Percentiles rank a stretch among this genome's conserved stretches.
Evolutionary conservation across 2,888 invertebrate species (phyloP).

Genomic region (Ectropis crepuscularia): DNA sequence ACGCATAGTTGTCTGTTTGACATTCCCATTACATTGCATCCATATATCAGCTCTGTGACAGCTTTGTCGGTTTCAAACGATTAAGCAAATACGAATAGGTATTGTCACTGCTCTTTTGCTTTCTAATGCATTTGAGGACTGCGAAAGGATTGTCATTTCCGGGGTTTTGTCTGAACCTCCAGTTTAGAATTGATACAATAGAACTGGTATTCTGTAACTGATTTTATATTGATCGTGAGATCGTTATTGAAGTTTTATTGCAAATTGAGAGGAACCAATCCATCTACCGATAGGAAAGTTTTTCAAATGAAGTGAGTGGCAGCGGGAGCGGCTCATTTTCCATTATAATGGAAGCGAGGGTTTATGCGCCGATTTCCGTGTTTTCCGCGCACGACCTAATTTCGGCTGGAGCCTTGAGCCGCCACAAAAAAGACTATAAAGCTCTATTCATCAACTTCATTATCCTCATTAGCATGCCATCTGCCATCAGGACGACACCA

Average conservation of each 20-base stretch:
- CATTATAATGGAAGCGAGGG: conserved; percentile 21
- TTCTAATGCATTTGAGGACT: conserved; percentile 28
- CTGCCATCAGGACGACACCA: conserved; percentile 16
- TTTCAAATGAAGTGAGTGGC: background rate
- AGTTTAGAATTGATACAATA: conserved; percentile 6
- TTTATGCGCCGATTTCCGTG: conserved; percentile 32
- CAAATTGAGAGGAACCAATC: background rate
- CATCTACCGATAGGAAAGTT: background rate
- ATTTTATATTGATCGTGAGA: conserved; percentile 7
- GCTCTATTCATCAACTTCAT: conserved; percentile 36
- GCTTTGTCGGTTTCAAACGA: conserved; percentile 40
- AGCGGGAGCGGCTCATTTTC: conserved; percentile 22
- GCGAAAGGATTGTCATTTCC: conserved; percentile 25
- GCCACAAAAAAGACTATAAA: conserved; percentile 36
- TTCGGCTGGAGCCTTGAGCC: conserved; percentile 32
- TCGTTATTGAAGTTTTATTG: background rate
- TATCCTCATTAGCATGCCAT: conserved; percentile 42
- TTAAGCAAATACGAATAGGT: conserved; percentile 35
- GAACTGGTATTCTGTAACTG: conserved; percentile 14
- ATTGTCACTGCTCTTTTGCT: conserved; percentile 31
- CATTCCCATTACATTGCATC: conserved; percentile 39
- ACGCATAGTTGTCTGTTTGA: conserved; percentile 43
- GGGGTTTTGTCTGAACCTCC: conserved; percentile 18
- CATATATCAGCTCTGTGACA: conserved; percentile 44
- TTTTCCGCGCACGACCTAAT: conserved; percentile 42